A percentile compares a stretch with the other conserved stretches of the same genome.
phyloP scores from a whole-genome alignment of 2,888 invertebrate genomes.

The Pasiphila rectangulata region DNA sequence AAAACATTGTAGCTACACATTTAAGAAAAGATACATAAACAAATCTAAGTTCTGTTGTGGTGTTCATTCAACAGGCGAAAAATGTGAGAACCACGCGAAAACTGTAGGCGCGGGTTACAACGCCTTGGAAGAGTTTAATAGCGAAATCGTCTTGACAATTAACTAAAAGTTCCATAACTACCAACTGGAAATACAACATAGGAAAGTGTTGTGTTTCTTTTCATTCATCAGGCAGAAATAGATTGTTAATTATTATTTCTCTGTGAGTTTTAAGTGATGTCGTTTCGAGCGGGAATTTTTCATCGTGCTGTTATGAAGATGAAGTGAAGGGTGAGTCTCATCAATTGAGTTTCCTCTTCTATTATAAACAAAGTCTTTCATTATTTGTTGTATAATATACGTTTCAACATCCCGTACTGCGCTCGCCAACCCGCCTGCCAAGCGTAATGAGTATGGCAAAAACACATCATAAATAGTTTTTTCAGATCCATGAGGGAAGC shows the following conservation, averaged over 20 bases:
- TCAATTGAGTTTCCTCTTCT: neutral
- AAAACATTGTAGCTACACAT: slow-evolving; percentile 30
- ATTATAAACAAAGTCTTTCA: neutral
- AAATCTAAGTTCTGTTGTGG: slow-evolving; percentile 22
- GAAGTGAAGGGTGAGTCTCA: slow-evolving; percentile 43
- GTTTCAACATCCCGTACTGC: too few species aligned
- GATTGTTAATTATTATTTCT: slow-evolving; percentile 44
- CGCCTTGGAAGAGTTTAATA: slow-evolving; percentile 42
- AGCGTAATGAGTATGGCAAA: too few species aligned
- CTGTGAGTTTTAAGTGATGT: slow-evolving; percentile 42
- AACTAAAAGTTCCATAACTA: too few species aligned
- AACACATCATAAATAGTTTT: too few species aligned
- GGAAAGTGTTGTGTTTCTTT: too few species aligned
- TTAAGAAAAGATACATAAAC: slow-evolving; percentile 15
- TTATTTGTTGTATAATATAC: neutral
- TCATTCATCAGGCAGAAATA: too few species aligned
- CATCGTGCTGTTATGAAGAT: slow-evolving; percentile 20
- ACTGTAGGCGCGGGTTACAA: too few species aligned
- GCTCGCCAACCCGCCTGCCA: too few species aligned
- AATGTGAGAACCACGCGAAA: too few species aligned
- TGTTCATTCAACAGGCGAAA: too few species aligned
- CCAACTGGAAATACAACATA: too few species aligned
- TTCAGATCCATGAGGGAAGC: too few species aligned
- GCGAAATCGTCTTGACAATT: slow-evolving; percentile 52
- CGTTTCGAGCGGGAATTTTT: slow-evolving; percentile 17